Evolutionary conservation across 2,797 vertebrate species (phyloP).

Genomic region (Cyprinodon diabolis): DNA sequence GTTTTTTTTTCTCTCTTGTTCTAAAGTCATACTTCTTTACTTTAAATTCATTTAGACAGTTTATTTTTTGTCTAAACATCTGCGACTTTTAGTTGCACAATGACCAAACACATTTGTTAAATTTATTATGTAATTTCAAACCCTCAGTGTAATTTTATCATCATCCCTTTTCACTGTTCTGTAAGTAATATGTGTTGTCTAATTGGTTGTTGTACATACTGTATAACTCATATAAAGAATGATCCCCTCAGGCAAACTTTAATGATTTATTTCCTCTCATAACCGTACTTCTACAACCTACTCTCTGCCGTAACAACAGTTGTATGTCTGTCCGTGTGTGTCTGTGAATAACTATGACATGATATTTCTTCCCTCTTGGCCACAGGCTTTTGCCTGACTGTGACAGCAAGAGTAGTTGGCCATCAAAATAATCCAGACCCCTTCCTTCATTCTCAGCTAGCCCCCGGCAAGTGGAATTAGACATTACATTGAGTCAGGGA

Average conservation of each 20-base stretch:
- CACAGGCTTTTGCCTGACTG: constrained; percentile 54
- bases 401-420: constrained; percentile 76
- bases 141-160: constrained; percentile 10
- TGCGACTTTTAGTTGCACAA: neutral
- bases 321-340: constrained; percentile 33
- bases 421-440: constrained; percentile 75
- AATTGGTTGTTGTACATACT: constrained; percentile 48
- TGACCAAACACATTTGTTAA: constrained; percentile 24
- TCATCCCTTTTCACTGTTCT: constrained; percentile 2
- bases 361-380: constrained; percentile 47
- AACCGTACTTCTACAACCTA: constrained; percentile 24
- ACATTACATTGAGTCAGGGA: constrained; percentile 50
- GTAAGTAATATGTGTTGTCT: constrained; percentile 44
- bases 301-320: constrained; percentile 34
- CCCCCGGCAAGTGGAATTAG: constrained; percentile 60
- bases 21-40: neutral
- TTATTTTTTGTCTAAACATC: neutral
- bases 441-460: constrained; percentile 51
- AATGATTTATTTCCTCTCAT: constrained; percentile 51
- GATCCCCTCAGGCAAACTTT: constrained; percentile 29
- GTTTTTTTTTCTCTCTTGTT: neutral
- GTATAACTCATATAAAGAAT: constrained; percentile 34
- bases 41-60: neutral
- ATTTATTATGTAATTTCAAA: constrained; percentile 16
- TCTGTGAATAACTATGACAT: constrained; percentile 38